Conservation (phyloP, 2,888 invertebrate species). For the Agrypnus murinus region DNA sequence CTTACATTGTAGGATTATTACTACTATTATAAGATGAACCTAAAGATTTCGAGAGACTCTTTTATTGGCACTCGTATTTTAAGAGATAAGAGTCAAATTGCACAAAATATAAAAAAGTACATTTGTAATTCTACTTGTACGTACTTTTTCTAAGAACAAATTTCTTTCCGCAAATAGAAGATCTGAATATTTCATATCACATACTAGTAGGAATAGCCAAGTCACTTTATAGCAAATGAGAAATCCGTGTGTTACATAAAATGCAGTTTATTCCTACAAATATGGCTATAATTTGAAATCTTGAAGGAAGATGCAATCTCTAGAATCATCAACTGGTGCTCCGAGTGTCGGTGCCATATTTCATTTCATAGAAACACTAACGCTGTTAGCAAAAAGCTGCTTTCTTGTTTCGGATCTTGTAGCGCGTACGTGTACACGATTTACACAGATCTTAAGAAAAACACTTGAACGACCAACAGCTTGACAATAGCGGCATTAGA, state of each 20-base stretch:
- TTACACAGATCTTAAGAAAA: slow-evolving; percentile 42
- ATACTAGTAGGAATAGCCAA: slow-evolving; percentile 53
- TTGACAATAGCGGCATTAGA: slow-evolving; percentile 38
- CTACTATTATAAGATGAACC: no score
- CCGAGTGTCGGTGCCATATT: slow-evolving; percentile 47
- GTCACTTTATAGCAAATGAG: slow-evolving; percentile 59
- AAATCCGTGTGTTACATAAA: slow-evolving; percentile 58
- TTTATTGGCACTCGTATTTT: no score
- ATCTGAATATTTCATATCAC: slow-evolving; percentile 51
- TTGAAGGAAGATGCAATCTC: slow-evolving; percentile 59
- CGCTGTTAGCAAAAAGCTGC: slow-evolving; percentile 42
- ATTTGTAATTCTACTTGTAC: slow-evolving; percentile 37
- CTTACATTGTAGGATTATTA: no score
- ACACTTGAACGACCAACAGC: slow-evolving; percentile 17
- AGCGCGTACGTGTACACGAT: slow-evolving; percentile 29
- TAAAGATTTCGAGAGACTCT: no score
- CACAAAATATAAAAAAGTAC: no score
- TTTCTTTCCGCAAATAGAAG: slow-evolving; percentile 40
- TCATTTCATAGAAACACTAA: slow-evolving; percentile 50
- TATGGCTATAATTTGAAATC: slow-evolving; percentile 56
- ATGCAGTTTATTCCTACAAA: slow-evolving; percentile 59
- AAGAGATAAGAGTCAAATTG: no score
- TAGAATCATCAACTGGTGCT: slow-evolving; percentile 56
- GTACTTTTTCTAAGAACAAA: slow-evolving; percentile 46
- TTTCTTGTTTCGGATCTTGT: slow-evolving; percentile 48